Evolutionary conservation across 2,888 invertebrate species (phyloP).

Genomic region (Ormyrus nitidulus): DNA sequence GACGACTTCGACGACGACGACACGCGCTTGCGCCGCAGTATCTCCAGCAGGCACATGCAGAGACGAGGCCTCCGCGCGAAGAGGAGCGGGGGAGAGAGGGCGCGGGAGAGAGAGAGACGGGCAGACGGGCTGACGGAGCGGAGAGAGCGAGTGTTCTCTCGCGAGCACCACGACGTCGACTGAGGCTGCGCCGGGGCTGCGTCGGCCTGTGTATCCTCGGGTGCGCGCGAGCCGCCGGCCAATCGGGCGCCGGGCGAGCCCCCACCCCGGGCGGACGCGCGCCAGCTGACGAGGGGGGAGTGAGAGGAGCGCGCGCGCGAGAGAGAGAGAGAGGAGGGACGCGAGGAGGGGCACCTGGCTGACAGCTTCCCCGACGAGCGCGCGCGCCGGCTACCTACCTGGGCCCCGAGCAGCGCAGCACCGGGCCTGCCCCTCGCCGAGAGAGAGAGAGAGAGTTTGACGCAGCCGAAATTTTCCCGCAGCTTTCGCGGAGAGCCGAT

Average conservation of each 20-base stretch:
- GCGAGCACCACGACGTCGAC: constrained; percentile 69
- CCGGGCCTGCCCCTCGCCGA: too few relatives aligned
- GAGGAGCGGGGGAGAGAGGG: background rate
- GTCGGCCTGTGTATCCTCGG: constrained; percentile 17
- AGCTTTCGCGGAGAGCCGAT: too few relatives aligned
- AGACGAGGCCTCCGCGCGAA: background rate
- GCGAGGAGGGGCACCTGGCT: background rate
- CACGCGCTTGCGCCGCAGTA: constrained; percentile 39
- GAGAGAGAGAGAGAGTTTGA: too few relatives aligned
- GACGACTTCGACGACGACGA: background rate
- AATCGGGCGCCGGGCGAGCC: constrained; percentile 59
- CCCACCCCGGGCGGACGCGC: constrained; percentile 13
- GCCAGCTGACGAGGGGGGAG: constrained; percentile 53
- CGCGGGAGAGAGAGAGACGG: background rate
- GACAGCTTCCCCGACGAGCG: background rate
- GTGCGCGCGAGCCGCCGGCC: constrained; percentile 72
- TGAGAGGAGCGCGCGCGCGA: constrained; percentile 34
- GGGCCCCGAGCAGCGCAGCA: too few relatives aligned
- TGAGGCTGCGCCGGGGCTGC: constrained; percentile 58
- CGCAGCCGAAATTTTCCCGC: too few relatives aligned
- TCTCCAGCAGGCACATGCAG: constrained; percentile 44
- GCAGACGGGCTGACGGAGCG: too few relatives aligned
- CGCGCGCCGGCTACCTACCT: background rate
- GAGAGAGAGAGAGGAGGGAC: constrained; percentile 12
- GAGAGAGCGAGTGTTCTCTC: too few relatives aligned